These are phyloP conservation scores for Polypterus senegalus DNA, from an alignment of 2,113 vertebrate species.

Conservation along the genomic window DNA sequence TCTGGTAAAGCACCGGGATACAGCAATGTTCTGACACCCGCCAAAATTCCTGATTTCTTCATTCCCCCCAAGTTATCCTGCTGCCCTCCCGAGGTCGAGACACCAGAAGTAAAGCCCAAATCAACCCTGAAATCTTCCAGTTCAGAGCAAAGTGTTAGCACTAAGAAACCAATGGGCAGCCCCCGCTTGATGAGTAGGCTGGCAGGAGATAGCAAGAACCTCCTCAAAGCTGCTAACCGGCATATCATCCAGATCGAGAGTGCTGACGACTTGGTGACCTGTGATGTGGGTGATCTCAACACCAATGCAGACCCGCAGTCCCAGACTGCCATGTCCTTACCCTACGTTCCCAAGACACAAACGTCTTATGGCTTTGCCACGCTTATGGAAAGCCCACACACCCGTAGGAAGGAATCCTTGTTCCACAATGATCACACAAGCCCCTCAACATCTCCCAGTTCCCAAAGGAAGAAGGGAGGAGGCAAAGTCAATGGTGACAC, in stretches of 20 bases:
- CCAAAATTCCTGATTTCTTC: constrained; percentile 95
- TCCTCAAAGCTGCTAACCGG: constrained; percentile 63
- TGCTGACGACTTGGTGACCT: constrained; percentile 63
- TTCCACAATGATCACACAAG: constrained; percentile 87
- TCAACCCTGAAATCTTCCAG: constrained; percentile 43
- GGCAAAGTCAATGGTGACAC: constrained; percentile 38
- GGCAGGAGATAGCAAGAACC: constrained; percentile 59
- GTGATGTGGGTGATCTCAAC: constrained; percentile 40
- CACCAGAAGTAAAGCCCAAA: constrained; percentile 35
- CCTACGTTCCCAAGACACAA: constrained; percentile 85
- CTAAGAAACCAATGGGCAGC: constrained; percentile 55
- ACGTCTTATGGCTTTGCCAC: constrained; percentile 89
- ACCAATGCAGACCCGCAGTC: constrained; percentile 75
- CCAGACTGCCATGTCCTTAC: constrained; percentile 76
- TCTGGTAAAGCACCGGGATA: constrained; percentile 50
- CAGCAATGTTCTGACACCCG: constrained; percentile 89
- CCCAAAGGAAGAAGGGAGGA: constrained; percentile 45
- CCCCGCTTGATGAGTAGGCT: constrained; percentile 64
- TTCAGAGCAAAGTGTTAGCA: constrained; percentile 59
- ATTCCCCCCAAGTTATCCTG: constrained; percentile 82
- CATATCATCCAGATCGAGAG: constrained; percentile 94
- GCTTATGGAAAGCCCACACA: constrained; percentile 87
- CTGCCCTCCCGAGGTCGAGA: constrained; percentile 53
- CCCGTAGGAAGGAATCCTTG: constrained; percentile 81
- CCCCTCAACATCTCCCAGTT: constrained; percentile 64